These are phyloP conservation scores for Pseudomugil gertrudae DNA, from an alignment of 2,797 vertebrate species.

Conservation along the genomic window DNA sequence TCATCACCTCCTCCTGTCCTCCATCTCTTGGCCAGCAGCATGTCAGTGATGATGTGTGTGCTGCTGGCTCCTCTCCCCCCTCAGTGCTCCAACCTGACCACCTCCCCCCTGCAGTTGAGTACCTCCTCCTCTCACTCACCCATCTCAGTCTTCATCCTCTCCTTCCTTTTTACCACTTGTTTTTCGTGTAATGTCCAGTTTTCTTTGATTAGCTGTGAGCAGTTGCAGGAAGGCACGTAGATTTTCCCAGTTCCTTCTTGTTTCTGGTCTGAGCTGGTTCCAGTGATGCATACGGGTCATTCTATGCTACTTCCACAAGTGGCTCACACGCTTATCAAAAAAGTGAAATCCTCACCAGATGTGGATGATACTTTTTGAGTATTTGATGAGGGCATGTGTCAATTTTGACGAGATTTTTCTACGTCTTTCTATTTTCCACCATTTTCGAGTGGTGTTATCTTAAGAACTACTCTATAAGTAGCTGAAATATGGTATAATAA, in stretches of 20 bases:
- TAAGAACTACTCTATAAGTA: no score
- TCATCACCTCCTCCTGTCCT: constrained; percentile 2
- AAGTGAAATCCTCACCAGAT: no score
- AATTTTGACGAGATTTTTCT: no score
- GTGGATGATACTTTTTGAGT: no score
- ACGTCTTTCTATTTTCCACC: no score
- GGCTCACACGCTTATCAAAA: no score
- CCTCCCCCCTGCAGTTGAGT: constrained; percentile 69
- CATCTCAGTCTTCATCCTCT: neutral
- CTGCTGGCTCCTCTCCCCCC: constrained; percentile 43
- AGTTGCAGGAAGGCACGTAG: no score
- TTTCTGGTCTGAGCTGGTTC: neutral
- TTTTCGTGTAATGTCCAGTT: neutral
- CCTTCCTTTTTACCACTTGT: neutral
- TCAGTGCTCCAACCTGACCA: constrained; percentile 33
- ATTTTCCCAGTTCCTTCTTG: neutral
- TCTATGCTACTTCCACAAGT: neutral
- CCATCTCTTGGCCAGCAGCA: constrained; percentile 32
- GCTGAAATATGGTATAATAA: no score
- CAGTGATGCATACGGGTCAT: neutral
- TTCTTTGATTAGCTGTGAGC: neutral
- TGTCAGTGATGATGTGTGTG: constrained; percentile 44
- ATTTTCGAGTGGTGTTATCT: no score
- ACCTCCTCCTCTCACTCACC: constrained; percentile 25
- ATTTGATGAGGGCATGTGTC: no score